Percentiles rank a stretch among this genome's conserved stretches.
Conservation (phyloP, 1,140 invertebrate genomes). For the Solenopsis fugax region DNA sequence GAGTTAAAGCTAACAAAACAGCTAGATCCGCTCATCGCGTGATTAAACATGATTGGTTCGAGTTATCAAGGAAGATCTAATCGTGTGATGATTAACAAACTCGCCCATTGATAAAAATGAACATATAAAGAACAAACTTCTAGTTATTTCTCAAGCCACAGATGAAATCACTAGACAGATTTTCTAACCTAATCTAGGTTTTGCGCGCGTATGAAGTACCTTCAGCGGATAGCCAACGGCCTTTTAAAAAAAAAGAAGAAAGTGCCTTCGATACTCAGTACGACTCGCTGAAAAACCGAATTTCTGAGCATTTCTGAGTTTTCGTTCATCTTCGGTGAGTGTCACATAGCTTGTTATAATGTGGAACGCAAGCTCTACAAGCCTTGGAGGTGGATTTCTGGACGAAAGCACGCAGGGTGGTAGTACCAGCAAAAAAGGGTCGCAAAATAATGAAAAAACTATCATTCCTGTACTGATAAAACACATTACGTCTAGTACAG, state of each 20-base stretch:
- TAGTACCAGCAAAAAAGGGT: slow-evolving; percentile 42
- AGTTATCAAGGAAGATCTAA: too few species aligned
- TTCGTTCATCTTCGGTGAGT: background rate
- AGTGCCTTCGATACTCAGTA: background rate
- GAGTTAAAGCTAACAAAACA: too few species aligned
- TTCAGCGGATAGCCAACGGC: too few species aligned
- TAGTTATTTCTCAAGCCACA: background rate
- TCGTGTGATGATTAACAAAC: too few species aligned
- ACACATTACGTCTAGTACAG: slow-evolving; percentile 70
- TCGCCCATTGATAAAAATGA: too few species aligned
- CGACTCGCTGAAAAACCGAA: background rate
- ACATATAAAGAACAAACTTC: background rate
- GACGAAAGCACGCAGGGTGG: slow-evolving; percentile 64
- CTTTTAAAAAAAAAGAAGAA: too few species aligned
- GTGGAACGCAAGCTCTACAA: slow-evolving; percentile 75
- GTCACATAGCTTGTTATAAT: slow-evolving; percentile 30
- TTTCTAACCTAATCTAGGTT: background rate
- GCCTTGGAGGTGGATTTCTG: slow-evolving; percentile 76
- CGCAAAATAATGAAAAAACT: slow-evolving; percentile 67
- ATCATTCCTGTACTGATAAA: slow-evolving; percentile 81
- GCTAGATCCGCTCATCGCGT: too few species aligned
- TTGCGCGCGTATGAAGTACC: slow-evolving; percentile 9
- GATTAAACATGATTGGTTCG: too few species aligned
- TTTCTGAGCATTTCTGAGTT: background rate
- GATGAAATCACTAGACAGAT: background rate